These are phyloP conservation scores for Daphoenositta chrysoptera DNA, from an alignment of 2,113 vertebrate genomes.

Conservation along the genomic window DNA sequence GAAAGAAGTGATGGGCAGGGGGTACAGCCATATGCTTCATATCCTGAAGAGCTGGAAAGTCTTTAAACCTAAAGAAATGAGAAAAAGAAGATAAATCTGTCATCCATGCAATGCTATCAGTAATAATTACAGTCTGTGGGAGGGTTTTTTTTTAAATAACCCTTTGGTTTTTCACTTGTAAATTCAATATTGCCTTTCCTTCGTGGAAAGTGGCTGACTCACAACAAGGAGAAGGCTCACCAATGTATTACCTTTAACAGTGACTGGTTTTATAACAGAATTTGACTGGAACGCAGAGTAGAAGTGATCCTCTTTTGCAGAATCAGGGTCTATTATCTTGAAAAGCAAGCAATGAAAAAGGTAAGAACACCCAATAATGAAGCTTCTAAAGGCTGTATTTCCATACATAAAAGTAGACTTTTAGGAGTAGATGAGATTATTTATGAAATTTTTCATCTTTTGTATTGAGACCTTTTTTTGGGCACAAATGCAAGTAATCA, in stretches of 20 bases:
- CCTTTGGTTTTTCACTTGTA: background rate
- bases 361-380: background rate
- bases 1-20: background rate
- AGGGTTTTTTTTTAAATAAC: background rate
- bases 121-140: background rate
- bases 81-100: background rate
- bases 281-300: background rate
- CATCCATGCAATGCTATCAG: background rate
- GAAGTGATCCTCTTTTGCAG: background rate
- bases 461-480: background rate
- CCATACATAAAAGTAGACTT: background rate
- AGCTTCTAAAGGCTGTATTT: background rate
- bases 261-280: background rate
- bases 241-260: background rate
- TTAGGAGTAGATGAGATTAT: background rate
- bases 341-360: background rate
- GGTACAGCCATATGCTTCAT: background rate
- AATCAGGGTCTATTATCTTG: background rate
- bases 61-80: background rate
- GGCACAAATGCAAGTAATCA: background rate
- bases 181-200: background rate
- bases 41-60: background rate
- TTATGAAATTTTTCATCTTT: background rate
- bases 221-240: background rate
- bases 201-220: background rate